phyloP scores from a whole-genome alignment of 1,140 invertebrate species.

The Gonioctena quinquepunctata region DNA sequence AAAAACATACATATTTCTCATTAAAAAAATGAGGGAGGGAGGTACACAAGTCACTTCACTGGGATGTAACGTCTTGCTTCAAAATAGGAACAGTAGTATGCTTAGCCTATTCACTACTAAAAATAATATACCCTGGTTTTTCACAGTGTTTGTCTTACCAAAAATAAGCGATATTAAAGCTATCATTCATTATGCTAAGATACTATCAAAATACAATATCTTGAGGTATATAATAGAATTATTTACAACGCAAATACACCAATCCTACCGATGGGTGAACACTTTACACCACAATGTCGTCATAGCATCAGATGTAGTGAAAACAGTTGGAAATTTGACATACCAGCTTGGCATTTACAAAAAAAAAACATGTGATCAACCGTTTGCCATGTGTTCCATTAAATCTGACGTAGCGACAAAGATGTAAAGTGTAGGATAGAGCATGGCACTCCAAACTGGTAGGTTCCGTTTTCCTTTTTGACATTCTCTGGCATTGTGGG shows the following conservation, averaged over 20 bases:
- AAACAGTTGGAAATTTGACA: too few species aligned
- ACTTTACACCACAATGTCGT: not conserved
- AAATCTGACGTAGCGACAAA: not conserved
- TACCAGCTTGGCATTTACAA: too few species aligned
- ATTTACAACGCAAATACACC: not conserved
- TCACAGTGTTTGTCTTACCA: conserved; percentile 48
- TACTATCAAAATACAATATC: not conserved
- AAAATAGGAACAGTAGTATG: not conserved
- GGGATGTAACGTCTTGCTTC: not conserved
- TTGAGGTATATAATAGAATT: not conserved
- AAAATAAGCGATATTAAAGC: conserved; percentile 7
- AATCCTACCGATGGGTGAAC: not conserved
- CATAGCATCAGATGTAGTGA: too few species aligned
- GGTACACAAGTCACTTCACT: conserved; percentile 1
- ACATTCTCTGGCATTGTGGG: conserved; percentile 29
- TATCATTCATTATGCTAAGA: not conserved
- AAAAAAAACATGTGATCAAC: too few species aligned
- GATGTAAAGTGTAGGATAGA: conserved; percentile 22
- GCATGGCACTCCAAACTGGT: conserved; percentile 52
- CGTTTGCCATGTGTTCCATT: not conserved
- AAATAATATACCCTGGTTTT: conserved; percentile 49
- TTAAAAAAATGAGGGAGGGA: conserved; percentile 14
- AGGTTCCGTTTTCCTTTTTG: conserved; percentile 39
- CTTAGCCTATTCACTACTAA: not conserved
- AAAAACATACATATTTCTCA: conserved; percentile 43